Evolutionary conservation across 2,113 vertebrate species (phyloP).

Genomic region (Syngnathus scovelli): DNA sequence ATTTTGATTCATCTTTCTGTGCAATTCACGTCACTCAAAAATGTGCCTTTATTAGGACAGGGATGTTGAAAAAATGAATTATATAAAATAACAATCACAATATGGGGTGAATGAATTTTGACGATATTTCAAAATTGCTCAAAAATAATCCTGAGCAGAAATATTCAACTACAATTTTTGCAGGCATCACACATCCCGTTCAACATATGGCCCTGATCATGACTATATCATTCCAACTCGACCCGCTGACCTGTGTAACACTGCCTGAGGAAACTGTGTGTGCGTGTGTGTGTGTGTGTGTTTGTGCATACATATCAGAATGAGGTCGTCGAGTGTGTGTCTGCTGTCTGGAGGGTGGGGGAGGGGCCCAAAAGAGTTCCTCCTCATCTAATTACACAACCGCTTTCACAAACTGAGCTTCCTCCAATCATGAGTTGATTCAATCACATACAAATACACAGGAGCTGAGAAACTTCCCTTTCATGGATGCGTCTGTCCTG

Average conservation of each 20-base stretch:
- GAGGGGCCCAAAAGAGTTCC: conserved; percentile 41
- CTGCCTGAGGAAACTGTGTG: conserved; percentile 43
- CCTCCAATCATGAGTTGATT: conserved; percentile 14
- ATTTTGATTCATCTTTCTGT: no score
- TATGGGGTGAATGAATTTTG: no score
- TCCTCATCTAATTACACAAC: conserved; percentile 52
- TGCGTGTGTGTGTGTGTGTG: conserved; percentile 8
- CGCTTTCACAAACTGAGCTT: conserved; percentile 7
- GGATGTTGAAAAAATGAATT: no score
- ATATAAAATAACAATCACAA: no score
- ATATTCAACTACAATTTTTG: not conserved
- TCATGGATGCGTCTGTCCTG: not conserved
- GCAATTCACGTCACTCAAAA: no score
- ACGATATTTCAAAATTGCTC: no score
- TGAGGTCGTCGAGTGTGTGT: conserved; percentile 32
- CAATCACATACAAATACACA: conserved; percentile 14
- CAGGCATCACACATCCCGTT: not conserved
- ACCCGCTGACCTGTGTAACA: conserved; percentile 54
- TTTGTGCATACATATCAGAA: conserved; percentile 24
- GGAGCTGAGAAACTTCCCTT: not conserved
- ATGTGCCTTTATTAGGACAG: no score
- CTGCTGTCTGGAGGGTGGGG: conserved; percentile 42
- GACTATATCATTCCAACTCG: conserved; percentile 45
- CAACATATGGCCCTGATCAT: conserved; percentile 57
- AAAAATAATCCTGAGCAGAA: not conserved